Percentiles rank a stretch among this genome's conserved stretches.
Evolutionary conservation across 2,888 invertebrate genomes (phyloP).

Genomic region (Odontocolon sp.): DNA sequence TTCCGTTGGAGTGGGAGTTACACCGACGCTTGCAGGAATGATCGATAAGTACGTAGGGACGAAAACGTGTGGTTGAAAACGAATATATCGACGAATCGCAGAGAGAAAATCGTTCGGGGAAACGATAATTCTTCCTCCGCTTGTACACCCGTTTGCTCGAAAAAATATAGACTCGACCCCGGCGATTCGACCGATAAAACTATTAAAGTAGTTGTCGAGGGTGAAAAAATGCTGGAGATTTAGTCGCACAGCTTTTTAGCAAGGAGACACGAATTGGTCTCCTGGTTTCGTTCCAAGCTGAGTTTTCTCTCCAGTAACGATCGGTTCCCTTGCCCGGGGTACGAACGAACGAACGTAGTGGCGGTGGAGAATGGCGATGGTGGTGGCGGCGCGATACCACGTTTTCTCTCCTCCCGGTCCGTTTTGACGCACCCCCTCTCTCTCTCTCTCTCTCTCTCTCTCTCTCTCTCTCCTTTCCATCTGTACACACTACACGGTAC

Average conservation of each 20-base stretch:
- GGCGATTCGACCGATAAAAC: too few relatives aligned
- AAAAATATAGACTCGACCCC: too few relatives aligned
- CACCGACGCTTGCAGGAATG: slow-evolving; percentile 42
- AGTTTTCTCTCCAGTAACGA: slow-evolving; percentile 74
- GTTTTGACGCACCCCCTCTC: slow-evolving; percentile 47
- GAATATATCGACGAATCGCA: too few relatives aligned
- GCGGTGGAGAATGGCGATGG: slow-evolving; percentile 7
- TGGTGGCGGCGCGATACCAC: not conserved
- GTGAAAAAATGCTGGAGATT: too few relatives aligned
- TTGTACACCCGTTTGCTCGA: too few relatives aligned
- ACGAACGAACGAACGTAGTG: slow-evolving; percentile 61
- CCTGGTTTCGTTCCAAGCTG: slow-evolving; percentile 57
- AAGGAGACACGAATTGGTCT: not conserved
- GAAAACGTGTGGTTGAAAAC: too few relatives aligned
- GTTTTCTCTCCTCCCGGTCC: slow-evolving; percentile 45
- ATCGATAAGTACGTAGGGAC: slow-evolving; percentile 55
- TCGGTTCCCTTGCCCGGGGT: slow-evolving; percentile 78
- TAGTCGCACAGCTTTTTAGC: too few relatives aligned
- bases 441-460: slow-evolving; percentile 6
- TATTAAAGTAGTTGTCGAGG: too few relatives aligned
- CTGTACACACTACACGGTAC: not conserved
- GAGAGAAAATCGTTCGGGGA: slow-evolving; percentile 3
- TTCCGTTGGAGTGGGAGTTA: slow-evolving; percentile 1
- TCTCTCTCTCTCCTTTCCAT: not conserved
- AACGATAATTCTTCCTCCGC: not conserved